Base-by-base conservation (phyloP, 2,113 vertebrate species). In the Phyllopteryx taeniolatus region DNA sequence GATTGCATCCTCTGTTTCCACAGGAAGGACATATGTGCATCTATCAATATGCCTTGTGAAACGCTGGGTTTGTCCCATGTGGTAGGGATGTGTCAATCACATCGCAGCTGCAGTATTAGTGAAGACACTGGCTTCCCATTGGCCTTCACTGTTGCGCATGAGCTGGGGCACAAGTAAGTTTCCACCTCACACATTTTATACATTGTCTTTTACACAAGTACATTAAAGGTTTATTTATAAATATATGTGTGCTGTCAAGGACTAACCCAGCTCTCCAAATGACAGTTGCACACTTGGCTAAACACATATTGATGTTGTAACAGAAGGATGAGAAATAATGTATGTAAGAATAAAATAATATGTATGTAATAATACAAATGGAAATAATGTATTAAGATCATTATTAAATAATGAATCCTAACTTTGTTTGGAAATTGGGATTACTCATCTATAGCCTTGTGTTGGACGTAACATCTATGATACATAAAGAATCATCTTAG, bases 51-150 rank as follows among this genome's bases (percentile, higher is more conserved):
- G 66, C 98, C 98, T 0, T 99, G 98, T 2, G 98, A 98, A 93
- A 99, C 98, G 2, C 83, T 99, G 90, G 98, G 98, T 2, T 88
- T 99, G 86, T 96, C 98, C 12, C 95, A 99, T 0, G 95, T 99
- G 82, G 94, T 95, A 0, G 97, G 96, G 53, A 97, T 99, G 94
- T 99, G 98, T 83, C 96, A 99, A 67, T 91, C 96, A 0, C 95
- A 96, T 81, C 91, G 95, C 70, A 98, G 97, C 87, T 99, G 98
- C 90, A 99, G 93, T 83, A 92, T 99, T 74, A 99, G 90, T 0
- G 96, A 99, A 85, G 98, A 99, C 90, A 97, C 96, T 0, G 98
- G 96, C 0, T 94, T 99, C 54, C 95, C 98, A 0, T 62, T 98
- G 72, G 96, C 97, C 67, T 98, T 97, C 93, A 99, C 98, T 0